Percentiles rank a stretch among this genome's conserved stretches.
Evolutionary conservation across 2,888 invertebrate genomes (phyloP).

Genomic region (Drosophila formosana): DNA sequence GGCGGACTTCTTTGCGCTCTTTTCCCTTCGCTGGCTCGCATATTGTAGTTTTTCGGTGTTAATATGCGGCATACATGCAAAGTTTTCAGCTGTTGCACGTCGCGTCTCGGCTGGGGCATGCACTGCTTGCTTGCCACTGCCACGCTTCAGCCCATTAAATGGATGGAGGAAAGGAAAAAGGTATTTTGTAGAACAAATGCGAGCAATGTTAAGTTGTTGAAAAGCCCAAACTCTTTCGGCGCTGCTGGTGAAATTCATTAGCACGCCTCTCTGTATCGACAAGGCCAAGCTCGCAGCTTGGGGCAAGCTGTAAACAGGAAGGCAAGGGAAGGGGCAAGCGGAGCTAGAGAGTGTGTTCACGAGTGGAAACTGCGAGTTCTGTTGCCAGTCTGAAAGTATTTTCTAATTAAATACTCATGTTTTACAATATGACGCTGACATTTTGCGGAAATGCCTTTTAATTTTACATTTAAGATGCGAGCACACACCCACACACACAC

Average conservation of each 20-base stretch:
- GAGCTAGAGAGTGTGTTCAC: background rate
- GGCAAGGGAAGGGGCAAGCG: constrained; percentile 8
- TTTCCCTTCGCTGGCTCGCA: background rate
- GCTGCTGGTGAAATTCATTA: constrained; percentile 68
- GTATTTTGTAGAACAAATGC: constrained; percentile 71
- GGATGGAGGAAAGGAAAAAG: constrained; percentile 69
- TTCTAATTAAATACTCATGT: constrained; percentile 83
- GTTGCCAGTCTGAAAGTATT: constrained; percentile 64
- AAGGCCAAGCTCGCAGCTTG: constrained; percentile 6
- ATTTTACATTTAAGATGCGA: constrained; percentile 76
- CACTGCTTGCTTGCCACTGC: constrained; percentile 28
- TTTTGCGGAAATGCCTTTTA: constrained; percentile 82
- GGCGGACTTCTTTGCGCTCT: background rate
- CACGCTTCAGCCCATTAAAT: constrained; percentile 39
- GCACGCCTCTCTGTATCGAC: constrained; percentile 45
- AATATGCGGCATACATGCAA: constrained; percentile 78
- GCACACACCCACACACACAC: constrained; percentile 8
- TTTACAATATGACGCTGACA: constrained; percentile 82
- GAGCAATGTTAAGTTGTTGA: constrained; percentile 76
- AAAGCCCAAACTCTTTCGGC: constrained; percentile 59
- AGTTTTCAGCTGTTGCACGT: constrained; percentile 67
- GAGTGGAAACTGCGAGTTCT: constrained; percentile 48
- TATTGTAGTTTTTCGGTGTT: constrained; percentile 68
- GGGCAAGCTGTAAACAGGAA: too few species aligned
- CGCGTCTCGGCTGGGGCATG: constrained; percentile 4